Conservation (phyloP, 1,140 invertebrate genomes). For the Lethocerus indicus region DNA sequence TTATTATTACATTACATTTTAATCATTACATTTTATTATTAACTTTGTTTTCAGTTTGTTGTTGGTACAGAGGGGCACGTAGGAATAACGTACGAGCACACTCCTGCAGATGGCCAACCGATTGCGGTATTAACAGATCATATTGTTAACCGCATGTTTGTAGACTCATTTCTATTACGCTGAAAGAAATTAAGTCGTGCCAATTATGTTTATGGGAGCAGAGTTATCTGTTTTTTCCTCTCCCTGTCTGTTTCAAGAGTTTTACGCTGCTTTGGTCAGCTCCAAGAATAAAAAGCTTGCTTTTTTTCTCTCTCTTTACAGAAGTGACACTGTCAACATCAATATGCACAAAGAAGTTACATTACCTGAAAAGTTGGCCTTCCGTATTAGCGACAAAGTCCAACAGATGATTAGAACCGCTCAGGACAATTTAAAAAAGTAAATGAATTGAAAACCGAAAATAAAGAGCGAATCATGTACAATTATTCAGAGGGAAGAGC, state of each 20-base stretch:
- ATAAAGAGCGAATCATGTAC: background rate
- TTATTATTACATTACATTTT: too few relatives aligned
- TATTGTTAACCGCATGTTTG: slow-evolving; percentile 50
- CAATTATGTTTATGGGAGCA: too few relatives aligned
- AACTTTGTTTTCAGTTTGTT: slow-evolving; percentile 49
- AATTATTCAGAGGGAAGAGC: too few relatives aligned
- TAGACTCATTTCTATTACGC: slow-evolving; percentile 8
- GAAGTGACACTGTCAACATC: too few relatives aligned
- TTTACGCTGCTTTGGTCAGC: too few relatives aligned
- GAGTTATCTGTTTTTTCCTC: too few relatives aligned
- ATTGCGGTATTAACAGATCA: slow-evolving; percentile 71
- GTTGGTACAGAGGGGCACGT: slow-evolving; percentile 64
- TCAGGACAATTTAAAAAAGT: slow-evolving; percentile 26
- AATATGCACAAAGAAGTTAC: too few relatives aligned
- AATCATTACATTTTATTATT: too few relatives aligned
- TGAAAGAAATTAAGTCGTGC: background rate
- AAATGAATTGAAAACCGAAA: slow-evolving; percentile 33
- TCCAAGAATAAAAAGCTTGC: too few relatives aligned
- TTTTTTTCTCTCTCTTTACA: too few relatives aligned
- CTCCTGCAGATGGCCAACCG: slow-evolving; percentile 79
- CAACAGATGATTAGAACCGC: slow-evolving; percentile 6
- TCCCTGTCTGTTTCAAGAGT: too few relatives aligned
- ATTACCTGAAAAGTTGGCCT: slow-evolving; percentile 6
- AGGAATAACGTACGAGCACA: slow-evolving; percentile 89
- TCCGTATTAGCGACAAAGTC: slow-evolving; percentile 17